Conservation (phyloP, 2,797 vertebrate species). For the Chelidonichthys spinosus region DNA sequence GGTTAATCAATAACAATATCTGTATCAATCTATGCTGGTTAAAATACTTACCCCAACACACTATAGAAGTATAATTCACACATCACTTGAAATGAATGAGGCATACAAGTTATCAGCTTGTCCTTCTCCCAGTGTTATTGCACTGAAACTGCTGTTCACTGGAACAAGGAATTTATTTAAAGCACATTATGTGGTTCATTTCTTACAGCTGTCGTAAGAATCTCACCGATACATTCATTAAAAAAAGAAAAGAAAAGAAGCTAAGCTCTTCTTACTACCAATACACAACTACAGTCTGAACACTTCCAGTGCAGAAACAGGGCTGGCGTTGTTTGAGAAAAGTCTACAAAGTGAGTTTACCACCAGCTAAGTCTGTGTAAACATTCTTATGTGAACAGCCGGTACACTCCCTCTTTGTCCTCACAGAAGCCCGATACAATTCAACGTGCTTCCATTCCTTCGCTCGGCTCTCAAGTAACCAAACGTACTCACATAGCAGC, state of each 20-base stretch:
- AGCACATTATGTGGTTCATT: slow-evolving; percentile 37
- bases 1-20: slow-evolving; percentile 27
- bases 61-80: slow-evolving; percentile 23
- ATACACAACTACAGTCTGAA: slow-evolving; percentile 8
- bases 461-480: slow-evolving; percentile 46
- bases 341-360: slow-evolving; percentile 50
- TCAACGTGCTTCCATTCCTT: slow-evolving; percentile 28
- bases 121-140: slow-evolving; percentile 25
- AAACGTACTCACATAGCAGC: slow-evolving; percentile 5
- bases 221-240: slow-evolving; percentile 60
- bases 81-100: slow-evolving; percentile 26
- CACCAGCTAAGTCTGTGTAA: slow-evolving; percentile 65
- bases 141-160: slow-evolving; percentile 18
- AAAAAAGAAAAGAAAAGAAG: slow-evolving; percentile 9
- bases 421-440: slow-evolving; percentile 31
- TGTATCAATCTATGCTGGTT: slow-evolving; percentile 18
- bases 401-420: slow-evolving; percentile 55
- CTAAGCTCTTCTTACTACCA: slow-evolving; percentile 9
- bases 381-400: slow-evolving; percentile 78
- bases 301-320: slow-evolving; percentile 37
- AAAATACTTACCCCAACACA: slow-evolving; percentile 30
- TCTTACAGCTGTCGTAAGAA: slow-evolving; percentile 40
- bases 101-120: slow-evolving; percentile 19
- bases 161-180: slow-evolving; percentile 30
- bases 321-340: slow-evolving; percentile 42